A percentile compares a stretch with the other conserved stretches of the same genome.
phyloP scores from a whole-genome alignment of 2,888 invertebrate genomes.

The Drosophila diplacantha region DNA sequence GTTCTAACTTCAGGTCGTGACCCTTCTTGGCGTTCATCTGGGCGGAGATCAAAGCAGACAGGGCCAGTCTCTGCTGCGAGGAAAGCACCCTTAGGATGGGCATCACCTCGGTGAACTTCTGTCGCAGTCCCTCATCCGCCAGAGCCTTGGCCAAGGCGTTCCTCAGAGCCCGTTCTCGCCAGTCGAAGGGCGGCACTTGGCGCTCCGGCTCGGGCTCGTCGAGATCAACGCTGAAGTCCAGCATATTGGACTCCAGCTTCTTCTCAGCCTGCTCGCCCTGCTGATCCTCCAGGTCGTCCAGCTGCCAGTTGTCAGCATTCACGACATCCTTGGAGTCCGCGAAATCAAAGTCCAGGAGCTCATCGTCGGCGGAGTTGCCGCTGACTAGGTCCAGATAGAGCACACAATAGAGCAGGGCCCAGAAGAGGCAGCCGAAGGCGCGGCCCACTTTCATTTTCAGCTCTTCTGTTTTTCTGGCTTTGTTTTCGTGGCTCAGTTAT shows the following conservation, averaged over 20 bases:
- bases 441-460: conserved; percentile 63
- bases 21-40: conserved; percentile 80
- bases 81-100: conserved; percentile 83
- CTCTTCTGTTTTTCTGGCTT: conserved; percentile 15
- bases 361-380: conserved; percentile 53
- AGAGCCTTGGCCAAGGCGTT: conserved; percentile 80
- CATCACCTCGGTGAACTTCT: conserved; percentile 82
- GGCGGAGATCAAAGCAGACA: conserved; percentile 82
- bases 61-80: conserved; percentile 81
- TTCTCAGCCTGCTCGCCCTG: conserved; percentile 48
- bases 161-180: conserved; percentile 79
- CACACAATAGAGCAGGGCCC: conserved; percentile 65
- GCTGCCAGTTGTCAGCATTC: conserved; percentile 63
- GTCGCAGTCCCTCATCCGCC: conserved; percentile 80
- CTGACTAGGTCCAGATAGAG: conserved; percentile 54
- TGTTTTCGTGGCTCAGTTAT: conserved; percentile 26
- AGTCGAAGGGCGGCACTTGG: conserved; percentile 62
- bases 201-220: conserved; percentile 60
- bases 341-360: conserved; percentile 72
- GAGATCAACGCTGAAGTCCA: conserved; percentile 64
- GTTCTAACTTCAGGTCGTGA: conserved; percentile 80
- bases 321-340: conserved; percentile 69
- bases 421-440: conserved; percentile 57
- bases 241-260: conserved; percentile 51
- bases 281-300: conserved; percentile 58